phyloP scores from a whole-genome alignment of 2,113 vertebrate genomes.

The Spizaetus ornatus region DNA sequence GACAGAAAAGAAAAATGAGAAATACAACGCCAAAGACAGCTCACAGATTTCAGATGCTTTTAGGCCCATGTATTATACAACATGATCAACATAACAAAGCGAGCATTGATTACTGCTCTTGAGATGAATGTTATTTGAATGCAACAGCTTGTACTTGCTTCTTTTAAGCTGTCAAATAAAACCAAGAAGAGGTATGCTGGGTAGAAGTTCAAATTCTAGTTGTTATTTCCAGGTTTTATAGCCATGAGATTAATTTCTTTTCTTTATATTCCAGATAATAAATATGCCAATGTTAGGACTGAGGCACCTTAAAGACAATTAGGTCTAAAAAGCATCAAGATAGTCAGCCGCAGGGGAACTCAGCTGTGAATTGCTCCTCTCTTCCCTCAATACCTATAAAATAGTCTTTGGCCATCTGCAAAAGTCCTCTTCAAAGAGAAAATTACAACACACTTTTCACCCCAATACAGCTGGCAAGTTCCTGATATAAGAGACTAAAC shows the following conservation, averaged over 20 bases:
- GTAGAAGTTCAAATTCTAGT: neutral
- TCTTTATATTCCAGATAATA: neutral
- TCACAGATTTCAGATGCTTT: conserved; percentile 61
- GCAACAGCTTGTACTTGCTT: neutral
- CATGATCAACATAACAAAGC: conserved; percentile 33
- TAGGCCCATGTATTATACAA: neutral
- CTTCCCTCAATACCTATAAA: neutral
- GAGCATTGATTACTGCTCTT: conserved; percentile 44
- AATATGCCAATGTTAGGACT: neutral
- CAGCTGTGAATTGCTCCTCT: neutral
- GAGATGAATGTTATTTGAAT: conserved; percentile 30
- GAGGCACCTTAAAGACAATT: neutral
- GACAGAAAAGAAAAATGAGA: conserved; percentile 52
- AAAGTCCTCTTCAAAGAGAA: neutral
- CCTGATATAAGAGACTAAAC: neutral
- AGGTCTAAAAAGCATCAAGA: neutral
- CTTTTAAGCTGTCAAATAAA: conserved; percentile 7
- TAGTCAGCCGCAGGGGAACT: neutral
- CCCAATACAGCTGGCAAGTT: neutral
- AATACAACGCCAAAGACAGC: conserved; percentile 37
- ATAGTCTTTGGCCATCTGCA: neutral
- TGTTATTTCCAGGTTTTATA: neutral
- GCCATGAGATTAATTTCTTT: neutral
- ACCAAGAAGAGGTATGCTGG: neutral
- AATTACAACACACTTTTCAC: neutral